Evolutionary conservation across 2,888 invertebrate genomes (phyloP).

Genomic region (Hypolimnas misippus): DNA sequence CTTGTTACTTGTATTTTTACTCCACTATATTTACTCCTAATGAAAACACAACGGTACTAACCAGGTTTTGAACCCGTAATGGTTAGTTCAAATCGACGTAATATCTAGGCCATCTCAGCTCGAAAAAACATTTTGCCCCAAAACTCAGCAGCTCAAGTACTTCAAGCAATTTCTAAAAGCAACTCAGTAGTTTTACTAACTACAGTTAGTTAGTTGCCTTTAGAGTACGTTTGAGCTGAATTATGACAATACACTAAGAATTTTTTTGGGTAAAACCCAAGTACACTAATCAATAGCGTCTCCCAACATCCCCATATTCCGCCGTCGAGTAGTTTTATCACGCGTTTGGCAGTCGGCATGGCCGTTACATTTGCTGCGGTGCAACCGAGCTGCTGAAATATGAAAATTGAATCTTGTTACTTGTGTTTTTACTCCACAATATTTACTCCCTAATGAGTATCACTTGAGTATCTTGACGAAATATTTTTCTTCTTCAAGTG

Average conservation of each 20-base stretch:
- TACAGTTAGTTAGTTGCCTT: too few species aligned
- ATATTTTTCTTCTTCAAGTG: not conserved
- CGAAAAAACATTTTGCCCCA: too few species aligned
- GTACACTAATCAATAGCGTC: not conserved
- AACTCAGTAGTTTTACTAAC: too few species aligned
- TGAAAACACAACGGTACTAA: too few species aligned
- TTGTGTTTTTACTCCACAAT: constrained; percentile 39
- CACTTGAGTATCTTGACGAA: not conserved
- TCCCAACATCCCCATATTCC: not conserved
- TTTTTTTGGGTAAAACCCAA: too few species aligned
- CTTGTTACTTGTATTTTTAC: constrained; percentile 53
- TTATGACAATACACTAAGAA: too few species aligned
- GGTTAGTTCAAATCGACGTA: too few species aligned
- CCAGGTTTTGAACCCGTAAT: not conserved
- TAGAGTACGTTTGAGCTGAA: too few species aligned
- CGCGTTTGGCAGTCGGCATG: constrained; percentile 67
- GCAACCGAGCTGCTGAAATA: constrained; percentile 67
- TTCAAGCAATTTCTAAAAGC: too few species aligned
- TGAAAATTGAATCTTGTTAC: constrained; percentile 73
- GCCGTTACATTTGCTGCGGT: constrained; percentile 60
- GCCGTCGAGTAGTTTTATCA: constrained; percentile 59
- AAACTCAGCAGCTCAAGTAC: too few species aligned
- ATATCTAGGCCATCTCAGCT: too few species aligned
- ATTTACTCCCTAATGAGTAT: constrained; percentile 24
- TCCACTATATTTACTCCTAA: constrained; percentile 25